Evolutionary conservation across 1,140 invertebrate species (phyloP).

Genomic region (Drosophila sp.): DNA sequence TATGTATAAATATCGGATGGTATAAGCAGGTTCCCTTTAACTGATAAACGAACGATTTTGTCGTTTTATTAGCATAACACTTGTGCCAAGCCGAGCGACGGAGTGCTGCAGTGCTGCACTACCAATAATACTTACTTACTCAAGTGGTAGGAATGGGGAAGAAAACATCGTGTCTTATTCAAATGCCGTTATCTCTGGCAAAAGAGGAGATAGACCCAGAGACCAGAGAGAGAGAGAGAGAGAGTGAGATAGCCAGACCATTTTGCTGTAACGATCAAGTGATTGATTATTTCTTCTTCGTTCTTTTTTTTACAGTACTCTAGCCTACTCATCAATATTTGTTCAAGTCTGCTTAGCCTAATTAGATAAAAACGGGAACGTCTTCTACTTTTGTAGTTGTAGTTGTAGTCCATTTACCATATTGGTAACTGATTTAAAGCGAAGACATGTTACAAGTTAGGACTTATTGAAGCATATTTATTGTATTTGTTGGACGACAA

Average conservation of each 20-base stretch:
- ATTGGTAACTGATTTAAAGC: slow-evolving; percentile 74
- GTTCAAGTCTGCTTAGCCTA: slow-evolving; percentile 70
- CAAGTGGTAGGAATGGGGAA: slow-evolving; percentile 47
- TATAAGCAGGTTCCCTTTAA: slow-evolving; percentile 33
- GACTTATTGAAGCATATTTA: slow-evolving; percentile 69
- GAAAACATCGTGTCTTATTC: slow-evolving; percentile 72
- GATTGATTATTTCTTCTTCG: slow-evolving; percentile 65
- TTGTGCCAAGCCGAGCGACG: slow-evolving; percentile 42
- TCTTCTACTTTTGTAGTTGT: slow-evolving; percentile 12
- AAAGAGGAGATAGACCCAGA: slow-evolving; percentile 27
- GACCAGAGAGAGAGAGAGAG: slow-evolving; percentile 36
- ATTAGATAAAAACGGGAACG: slow-evolving; percentile 77
- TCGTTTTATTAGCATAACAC: slow-evolving; percentile 79
- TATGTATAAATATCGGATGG: slow-evolving; percentile 24
- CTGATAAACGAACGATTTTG: slow-evolving; percentile 68
- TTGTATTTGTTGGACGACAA: slow-evolving; percentile 34
- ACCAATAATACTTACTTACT: slow-evolving; percentile 7
- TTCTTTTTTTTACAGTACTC: slow-evolving; percentile 65
- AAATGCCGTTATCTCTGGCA: slow-evolving; percentile 72
- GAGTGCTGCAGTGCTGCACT: neutral
- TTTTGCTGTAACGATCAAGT: slow-evolving; percentile 78
- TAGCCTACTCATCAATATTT: slow-evolving; percentile 39
- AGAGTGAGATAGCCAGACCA: slow-evolving; percentile 61
- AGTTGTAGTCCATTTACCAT: slow-evolving; percentile 68
- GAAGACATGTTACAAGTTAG: slow-evolving; percentile 56